Conservation (phyloP, 2,888 invertebrate genomes). For the Melipona beecheii region DNA sequence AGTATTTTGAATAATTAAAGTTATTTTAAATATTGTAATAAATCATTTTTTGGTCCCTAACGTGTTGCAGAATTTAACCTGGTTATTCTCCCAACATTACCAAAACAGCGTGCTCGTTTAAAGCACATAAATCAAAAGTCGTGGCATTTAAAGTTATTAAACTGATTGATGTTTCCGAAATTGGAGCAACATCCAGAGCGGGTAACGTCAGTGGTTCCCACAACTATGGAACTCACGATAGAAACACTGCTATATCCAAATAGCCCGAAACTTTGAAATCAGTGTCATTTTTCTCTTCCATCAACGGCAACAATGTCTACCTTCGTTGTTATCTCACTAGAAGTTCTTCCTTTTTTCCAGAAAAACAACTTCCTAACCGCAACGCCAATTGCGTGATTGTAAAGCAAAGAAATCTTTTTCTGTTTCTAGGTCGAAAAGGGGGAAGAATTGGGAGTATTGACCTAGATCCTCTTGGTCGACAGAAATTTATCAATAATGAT, state of each 20-base stretch:
- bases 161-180: constrained; percentile 2
- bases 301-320: not conserved
- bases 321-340: not conserved
- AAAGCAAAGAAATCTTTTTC: not conserved
- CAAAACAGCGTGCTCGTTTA: not conserved
- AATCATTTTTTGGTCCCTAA: too few relatives aligned
- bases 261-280: not conserved
- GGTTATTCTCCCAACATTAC: accelerated
- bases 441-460: not conserved
- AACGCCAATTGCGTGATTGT: not conserved
- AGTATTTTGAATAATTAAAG: too few relatives aligned
- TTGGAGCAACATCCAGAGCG: not conserved
- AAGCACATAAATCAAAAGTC: not conserved
- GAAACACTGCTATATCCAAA: not conserved
- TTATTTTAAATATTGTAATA: too few relatives aligned
- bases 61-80: not conserved
- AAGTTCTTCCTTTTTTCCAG: not conserved
- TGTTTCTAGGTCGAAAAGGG: not conserved
- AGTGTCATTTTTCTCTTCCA: not conserved
- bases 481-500: not conserved
- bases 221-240: constrained; percentile 49
- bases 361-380: not conserved
- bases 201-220: not conserved
- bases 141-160: not conserved
- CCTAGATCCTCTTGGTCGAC: not conserved